Evolutionary conservation across 2,113 vertebrate species (phyloP).

Genomic region (Thymallus thymallus): DNA sequence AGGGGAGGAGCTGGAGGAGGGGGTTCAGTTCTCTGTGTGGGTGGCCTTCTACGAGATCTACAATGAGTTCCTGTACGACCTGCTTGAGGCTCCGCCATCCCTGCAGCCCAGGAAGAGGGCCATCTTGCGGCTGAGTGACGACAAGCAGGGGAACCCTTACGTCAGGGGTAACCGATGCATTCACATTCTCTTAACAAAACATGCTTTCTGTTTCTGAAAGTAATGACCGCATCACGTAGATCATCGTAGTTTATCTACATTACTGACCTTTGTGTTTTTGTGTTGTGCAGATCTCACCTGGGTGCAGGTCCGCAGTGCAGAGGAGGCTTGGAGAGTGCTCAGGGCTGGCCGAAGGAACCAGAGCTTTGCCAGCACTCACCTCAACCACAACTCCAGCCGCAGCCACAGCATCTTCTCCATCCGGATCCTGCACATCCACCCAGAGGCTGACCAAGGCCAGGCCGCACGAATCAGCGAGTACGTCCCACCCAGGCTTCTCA

Average conservation of each 20-base stretch:
- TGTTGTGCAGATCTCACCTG: slow-evolving; percentile 84
- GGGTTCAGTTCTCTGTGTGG: slow-evolving; percentile 88
- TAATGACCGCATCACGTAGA: too few species aligned
- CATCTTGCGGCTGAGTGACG: slow-evolving; percentile 89
- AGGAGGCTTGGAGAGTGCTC: slow-evolving; percentile 92
- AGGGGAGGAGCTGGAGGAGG: slow-evolving; percentile 65
- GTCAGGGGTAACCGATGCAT: slow-evolving; percentile 85
- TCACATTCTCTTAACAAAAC: too few species aligned
- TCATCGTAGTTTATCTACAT: too few species aligned
- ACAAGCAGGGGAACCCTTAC: slow-evolving; percentile 89
- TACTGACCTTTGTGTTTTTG: not conserved
- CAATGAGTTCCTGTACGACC: slow-evolving; percentile 93
- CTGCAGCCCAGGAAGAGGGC: slow-evolving; percentile 80
- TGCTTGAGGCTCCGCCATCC: slow-evolving; percentile 77
- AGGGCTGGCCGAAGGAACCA: slow-evolving; percentile 89
- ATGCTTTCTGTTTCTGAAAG: too few species aligned
- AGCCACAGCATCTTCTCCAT: slow-evolving; percentile 98
- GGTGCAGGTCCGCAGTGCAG: slow-evolving; percentile 87
- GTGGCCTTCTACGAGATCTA: slow-evolving; percentile 98
- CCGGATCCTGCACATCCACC: slow-evolving; percentile 84
- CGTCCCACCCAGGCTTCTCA: slow-evolving; percentile 41
- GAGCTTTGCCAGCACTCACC: slow-evolving; percentile 91
- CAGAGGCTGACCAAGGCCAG: slow-evolving; percentile 53
- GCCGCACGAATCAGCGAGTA: slow-evolving; percentile 89
- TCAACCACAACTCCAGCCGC: slow-evolving; percentile 95